Conservation (phyloP, 1,140 invertebrate species). For the Camponotus floridanus region DNA sequence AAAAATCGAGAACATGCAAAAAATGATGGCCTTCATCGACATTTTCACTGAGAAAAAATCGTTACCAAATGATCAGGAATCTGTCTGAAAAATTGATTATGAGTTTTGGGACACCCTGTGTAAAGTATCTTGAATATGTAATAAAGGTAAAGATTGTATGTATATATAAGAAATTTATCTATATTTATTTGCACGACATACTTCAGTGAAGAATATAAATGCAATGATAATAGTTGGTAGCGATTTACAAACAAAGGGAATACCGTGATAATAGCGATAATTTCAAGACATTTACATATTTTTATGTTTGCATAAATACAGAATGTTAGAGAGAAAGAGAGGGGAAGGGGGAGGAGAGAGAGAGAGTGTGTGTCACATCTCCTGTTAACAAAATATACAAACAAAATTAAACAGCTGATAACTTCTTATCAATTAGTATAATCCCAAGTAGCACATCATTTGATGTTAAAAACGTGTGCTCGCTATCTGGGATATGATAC, state of each 20-base stretch:
- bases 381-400: constrained; percentile 69
- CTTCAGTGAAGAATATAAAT: constrained; percentile 69
- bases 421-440: constrained; percentile 30
- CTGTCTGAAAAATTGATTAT: no score
- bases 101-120: no score
- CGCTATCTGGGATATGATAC: background rate
- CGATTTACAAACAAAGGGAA: constrained; percentile 66
- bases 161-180: constrained; percentile 70
- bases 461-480: no score
- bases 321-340: constrained; percentile 29
- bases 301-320: constrained; percentile 41
- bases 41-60: background rate
- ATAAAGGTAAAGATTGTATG: constrained; percentile 68
- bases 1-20: no score
- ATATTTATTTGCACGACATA: constrained; percentile 74
- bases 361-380: constrained; percentile 31
- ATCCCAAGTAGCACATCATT: no score
- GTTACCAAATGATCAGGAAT: no score
- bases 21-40: no score
- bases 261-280: constrained; percentile 45
- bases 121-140: constrained; percentile 42
- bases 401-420: constrained; percentile 60
- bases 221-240: constrained; percentile 41
- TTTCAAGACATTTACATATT: constrained; percentile 44
- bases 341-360: no score